Percentiles rank a stretch among this genome's conserved stretches.
These are phyloP conservation scores for Campaea margaritaria DNA, from an alignment of 2,888 invertebrate genomes.

Conservation along the genomic window DNA sequence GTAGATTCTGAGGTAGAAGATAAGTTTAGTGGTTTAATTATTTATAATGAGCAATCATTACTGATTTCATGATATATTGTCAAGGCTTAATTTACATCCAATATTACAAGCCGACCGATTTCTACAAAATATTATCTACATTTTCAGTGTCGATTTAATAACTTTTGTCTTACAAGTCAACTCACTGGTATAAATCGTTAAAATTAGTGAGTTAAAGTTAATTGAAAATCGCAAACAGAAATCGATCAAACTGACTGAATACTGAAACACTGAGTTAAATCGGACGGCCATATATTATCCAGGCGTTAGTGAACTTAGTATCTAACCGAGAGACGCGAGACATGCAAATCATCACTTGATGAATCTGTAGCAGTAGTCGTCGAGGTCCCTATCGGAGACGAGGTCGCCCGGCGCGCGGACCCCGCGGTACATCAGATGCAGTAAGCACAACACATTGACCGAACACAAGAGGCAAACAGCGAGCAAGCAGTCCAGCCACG, in stretches of 20 bases:
- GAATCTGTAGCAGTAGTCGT: conserved; percentile 70
- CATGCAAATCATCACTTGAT: conserved; percentile 61
- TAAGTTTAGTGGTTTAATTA: too few relatives aligned
- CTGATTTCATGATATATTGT: not conserved
- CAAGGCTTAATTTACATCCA: conserved; percentile 1
- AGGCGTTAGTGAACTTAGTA: conserved; percentile 29
- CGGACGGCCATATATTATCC: conserved; percentile 10
- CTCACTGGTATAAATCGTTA: not conserved
- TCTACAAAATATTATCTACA: not conserved
- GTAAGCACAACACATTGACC: conserved; percentile 87
- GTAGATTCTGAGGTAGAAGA: too few relatives aligned
- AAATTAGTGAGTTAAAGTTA: too few relatives aligned
- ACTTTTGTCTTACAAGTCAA: not conserved
- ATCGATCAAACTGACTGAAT: not conserved
- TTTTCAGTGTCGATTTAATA: not conserved
- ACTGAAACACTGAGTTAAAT: conserved; percentile 13
- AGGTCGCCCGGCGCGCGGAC: conserved; percentile 58
- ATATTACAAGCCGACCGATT: conserved; percentile 7
- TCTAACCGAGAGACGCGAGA: conserved; percentile 25
- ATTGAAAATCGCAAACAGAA: not conserved
- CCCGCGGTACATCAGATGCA: conserved; percentile 85
- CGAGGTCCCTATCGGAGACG: conserved; percentile 67
- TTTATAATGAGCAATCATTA: not conserved
- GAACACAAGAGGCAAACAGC: conserved; percentile 88
- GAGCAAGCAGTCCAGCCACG: conserved; percentile 89